Base-by-base conservation (phyloP, 1,140 invertebrate species). In the Polypedilum pembai region DNA sequence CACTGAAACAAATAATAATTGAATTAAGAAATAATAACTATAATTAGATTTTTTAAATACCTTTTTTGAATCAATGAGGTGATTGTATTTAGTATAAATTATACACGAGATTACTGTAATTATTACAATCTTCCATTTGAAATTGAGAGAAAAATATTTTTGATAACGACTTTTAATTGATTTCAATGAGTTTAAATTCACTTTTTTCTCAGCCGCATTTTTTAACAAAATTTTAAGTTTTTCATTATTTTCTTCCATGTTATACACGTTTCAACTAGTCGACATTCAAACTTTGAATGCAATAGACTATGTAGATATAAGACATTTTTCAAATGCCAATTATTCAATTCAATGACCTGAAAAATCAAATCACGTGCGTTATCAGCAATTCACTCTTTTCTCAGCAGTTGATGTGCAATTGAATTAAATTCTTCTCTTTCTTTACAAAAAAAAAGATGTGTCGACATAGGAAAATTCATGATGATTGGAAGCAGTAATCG, bases 401-500 rank as follows among this genome's bases (percentile, higher is more conserved):
- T 4, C 73, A 74, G n/a, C 20, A 74, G 4, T 45, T 45, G 15
- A 20, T 73, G 10, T 45, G 73, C 21, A n/a, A 41, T 74, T 65
- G 20, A 75, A 74, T 74, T 75, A 18, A 10, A 74, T 12, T 20
- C 17, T 45, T 72, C 74, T 72, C 40, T 45, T 74, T 74, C 83
- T 81, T 78, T 83, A 3, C 85, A 79, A 78, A n/a, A n/a, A n/a
- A n/a, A n/a, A 76, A 87, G 92, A 77, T 94, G 92, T 80, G 84
- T 86, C 17, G 92, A 94, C 78, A 93, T 94, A 76, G 92, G 91
- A n/a, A 92, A 92, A 78, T 87, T 86, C 75, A 83, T 85, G 0
- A 85, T 87, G 82, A 82, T 83, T 1, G 88, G 85, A 73, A 88
- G 85, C 84, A 88, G 86, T 72, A 84, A 84, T 4, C 81, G 91